Conservation (phyloP, 2,888 invertebrate species). For the Melanostoma mellinum region DNA sequence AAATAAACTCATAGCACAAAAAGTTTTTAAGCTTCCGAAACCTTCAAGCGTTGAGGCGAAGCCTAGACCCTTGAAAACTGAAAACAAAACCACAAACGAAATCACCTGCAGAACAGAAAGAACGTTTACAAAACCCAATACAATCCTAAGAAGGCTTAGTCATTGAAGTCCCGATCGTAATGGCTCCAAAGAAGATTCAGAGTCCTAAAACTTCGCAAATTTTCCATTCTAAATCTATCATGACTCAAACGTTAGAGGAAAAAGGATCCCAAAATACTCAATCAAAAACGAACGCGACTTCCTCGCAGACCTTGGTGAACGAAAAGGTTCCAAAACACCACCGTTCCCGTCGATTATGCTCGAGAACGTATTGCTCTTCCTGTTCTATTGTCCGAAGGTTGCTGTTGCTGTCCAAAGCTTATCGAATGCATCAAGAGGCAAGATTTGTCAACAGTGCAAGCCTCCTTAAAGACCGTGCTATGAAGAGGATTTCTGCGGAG, state of each 20-base stretch:
- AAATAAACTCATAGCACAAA: neutral
- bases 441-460: neutral
- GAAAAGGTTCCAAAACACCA: neutral
- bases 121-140: neutral
- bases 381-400: neutral
- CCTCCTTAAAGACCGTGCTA: neutral
- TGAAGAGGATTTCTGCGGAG: conserved; percentile 76
- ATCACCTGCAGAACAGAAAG: neutral
- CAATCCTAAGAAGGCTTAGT: neutral
- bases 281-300: neutral
- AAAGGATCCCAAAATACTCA: neutral
- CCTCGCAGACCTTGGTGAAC: neutral
- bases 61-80: neutral
- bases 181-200: too few species aligned
- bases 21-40: neutral
- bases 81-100: neutral
- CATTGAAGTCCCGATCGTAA: neutral
- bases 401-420: neutral
- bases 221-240: too few species aligned
- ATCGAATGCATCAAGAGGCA: neutral
- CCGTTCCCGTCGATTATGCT: neutral
- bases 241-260: too few species aligned
- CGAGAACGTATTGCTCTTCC: neutral
- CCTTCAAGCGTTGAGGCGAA: neutral
- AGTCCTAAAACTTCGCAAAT: too few species aligned